Evolutionary conservation across 2,888 invertebrate genomes (phyloP).

Genomic region (Achlya flavicornis): DNA sequence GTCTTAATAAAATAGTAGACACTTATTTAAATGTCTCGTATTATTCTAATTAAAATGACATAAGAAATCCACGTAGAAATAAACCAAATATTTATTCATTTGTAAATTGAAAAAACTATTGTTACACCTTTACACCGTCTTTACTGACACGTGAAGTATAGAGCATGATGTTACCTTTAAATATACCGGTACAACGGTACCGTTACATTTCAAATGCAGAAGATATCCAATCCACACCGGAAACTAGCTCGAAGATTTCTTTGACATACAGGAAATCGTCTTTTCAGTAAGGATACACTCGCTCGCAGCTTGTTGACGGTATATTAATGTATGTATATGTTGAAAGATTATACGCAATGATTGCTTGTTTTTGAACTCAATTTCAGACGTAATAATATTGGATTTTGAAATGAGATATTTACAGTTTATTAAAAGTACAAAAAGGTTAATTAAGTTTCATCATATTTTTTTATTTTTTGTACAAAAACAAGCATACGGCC

Average conservation of each 20-base stretch:
- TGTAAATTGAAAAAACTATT: background rate
- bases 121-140: background rate
- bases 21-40: too few species aligned
- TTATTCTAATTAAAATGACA: too few species aligned
- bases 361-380: background rate
- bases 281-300: constrained; percentile 22
- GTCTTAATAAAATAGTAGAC: too few species aligned
- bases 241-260: constrained; percentile 46
- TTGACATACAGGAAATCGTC: constrained; percentile 53
- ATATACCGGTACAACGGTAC: constrained; percentile 31
- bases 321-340: background rate
- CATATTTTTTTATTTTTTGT: too few species aligned
- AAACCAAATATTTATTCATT: background rate
- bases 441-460: too few species aligned
- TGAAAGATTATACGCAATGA: background rate
- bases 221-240: constrained; percentile 43
- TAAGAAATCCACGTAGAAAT: too few species aligned
- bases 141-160: background rate
- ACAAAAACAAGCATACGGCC: too few species aligned
- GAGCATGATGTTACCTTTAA: constrained; percentile 33
- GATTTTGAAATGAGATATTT: background rate
- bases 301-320: background rate
- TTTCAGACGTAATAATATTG: constrained; percentile 14
- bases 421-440: too few species aligned
- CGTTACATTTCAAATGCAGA: constrained; percentile 47